Evolutionary conservation across 35 echinoderm and acorn worm genomes (phyloP), one percentile per base, ranked within the genome.

Genomic region (Ophiothrix spiculata): DNA sequence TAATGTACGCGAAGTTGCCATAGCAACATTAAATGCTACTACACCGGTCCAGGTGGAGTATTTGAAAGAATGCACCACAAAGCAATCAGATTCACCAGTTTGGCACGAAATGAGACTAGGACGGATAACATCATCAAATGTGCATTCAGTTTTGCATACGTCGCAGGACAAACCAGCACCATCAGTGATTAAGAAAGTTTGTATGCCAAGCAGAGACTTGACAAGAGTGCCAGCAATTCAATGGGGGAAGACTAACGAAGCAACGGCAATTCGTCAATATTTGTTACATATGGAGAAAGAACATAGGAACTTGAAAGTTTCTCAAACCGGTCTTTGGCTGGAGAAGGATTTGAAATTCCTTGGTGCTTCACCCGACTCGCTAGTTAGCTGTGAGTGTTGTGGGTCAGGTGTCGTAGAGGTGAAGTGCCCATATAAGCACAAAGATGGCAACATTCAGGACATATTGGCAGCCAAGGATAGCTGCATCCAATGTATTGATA

Each of bases 21-120:
- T 42, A 10, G 34, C 42, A 40, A 82, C 39, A 21, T 82, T n/a
- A n/a, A n/a, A n/a, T 8, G 38, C 10, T n/a, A 45, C 39, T 32
- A 40, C 80, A 42, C 1, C 1, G 37, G 80, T 21, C 12, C 38
- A 82, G n/a, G 41, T 82, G 4, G 21, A 82, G 13, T 45, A 82
- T 42, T 14, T 82, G 1, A 25, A n/a, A 17, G 42, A 40, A 23
- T 4, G 8, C 23, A 82, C 80, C 19, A n/a, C 21, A n/a, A n/a
- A n/a, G n/a, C 41, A 33, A 40, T 3, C 80, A 82, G 42, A 56
- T n/a, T 82, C 80, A 25, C 38, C 42, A 21, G 39, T 42, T 11
- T 82, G 80, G 80, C 80, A 82, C 46, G 80, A 82, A 45, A 15
- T 45, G 39, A 12, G 42, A 82, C 8, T 56, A 3, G 80, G 80